Base-by-base conservation (phyloP, 2,113 vertebrate genomes). In the Lepus europaeus region DNA sequence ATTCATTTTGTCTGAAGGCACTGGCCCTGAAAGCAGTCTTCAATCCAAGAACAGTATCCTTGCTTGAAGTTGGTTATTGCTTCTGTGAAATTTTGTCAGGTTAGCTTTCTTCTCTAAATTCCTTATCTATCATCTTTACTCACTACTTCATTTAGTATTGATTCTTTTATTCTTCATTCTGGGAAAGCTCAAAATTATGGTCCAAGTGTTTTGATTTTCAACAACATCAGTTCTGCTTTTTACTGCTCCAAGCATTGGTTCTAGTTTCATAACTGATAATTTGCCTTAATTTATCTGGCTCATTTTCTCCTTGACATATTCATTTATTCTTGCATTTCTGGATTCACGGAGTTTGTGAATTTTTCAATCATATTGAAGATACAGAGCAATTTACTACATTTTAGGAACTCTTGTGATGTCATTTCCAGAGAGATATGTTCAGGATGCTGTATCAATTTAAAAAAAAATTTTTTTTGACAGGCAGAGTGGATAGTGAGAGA, bases 201-300 rank as follows among this genome's bases (percentile, higher is more conserved):
- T 74, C 56, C 77, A 31, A 59, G 16, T n/a, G 72, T 79, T 84
- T 84, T n/a, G 70, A 77, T 88, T 94, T 96, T 87, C 74, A 61
- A 87, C 70, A 80, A 63, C 13, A 33, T 53, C 64, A 5, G 25
- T 79, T 94, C 90, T 61, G 4, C 59, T 87, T 63, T 80, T 93
- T 36, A 20, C 61, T 45, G 66, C 10, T 49, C 19, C 87, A 33
- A 49, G 59, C 23, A 61, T 27, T 17, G 69, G 78, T 11, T 74
- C 31, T 31, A 49, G 36, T 59, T 66, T 70, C 83, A 61, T 27
- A 59, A 33, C 45, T 22, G 19, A 59, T 61, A 3, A 6, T 36
- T 23, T 19, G 17, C 64, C 68, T 87, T 36, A 49, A 20, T 74
- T 85, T 84, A 63, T 22, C 66, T 16, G 17, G 11, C 5, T 68